phyloP scores from a whole-genome alignment of 2,888 invertebrate genomes.

The Toxonevra muliebris region DNA sequence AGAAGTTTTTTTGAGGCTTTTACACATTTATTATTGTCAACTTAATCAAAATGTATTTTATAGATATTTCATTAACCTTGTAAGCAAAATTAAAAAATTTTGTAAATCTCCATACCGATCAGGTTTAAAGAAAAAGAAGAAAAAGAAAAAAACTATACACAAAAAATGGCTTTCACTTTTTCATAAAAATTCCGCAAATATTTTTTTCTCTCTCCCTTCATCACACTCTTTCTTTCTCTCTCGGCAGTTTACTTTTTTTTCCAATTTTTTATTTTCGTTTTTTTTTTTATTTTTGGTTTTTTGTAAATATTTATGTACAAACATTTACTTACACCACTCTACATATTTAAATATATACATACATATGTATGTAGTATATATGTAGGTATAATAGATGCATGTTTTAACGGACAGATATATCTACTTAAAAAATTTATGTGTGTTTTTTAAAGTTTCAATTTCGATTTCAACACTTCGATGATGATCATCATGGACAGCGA shows the following conservation, averaged over 20 bases:
- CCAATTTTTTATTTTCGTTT: neutral
- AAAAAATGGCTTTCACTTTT: constrained; percentile 21
- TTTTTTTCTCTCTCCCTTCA: neutral
- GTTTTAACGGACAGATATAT: no score
- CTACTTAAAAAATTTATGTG: neutral
- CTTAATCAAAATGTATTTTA: no score
- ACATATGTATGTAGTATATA: neutral
- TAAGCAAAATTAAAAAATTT: no score
- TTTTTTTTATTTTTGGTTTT: constrained; percentile 11
- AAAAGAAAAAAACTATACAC: no score
- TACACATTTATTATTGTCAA: no score
- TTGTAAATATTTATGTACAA: neutral
- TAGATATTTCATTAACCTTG: no score
- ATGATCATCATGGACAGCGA: no score
- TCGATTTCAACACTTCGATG: constrained; percentile 27
- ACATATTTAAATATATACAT: neutral
- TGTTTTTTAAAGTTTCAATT: constrained; percentile 17
- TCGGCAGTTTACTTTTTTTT: neutral
- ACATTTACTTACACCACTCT: neutral
- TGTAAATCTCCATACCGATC: no score
- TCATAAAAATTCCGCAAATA: constrained; percentile 19
- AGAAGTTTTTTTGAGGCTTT: no score
- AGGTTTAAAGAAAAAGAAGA: no score
- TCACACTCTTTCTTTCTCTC: neutral
- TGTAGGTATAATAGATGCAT: neutral